Percentiles rank a stretch among this genome's conserved stretches.
These are phyloP conservation scores for Corvus cornix DNA, from an alignment of 2,113 vertebrate genomes.

Conservation along the genomic window DNA sequence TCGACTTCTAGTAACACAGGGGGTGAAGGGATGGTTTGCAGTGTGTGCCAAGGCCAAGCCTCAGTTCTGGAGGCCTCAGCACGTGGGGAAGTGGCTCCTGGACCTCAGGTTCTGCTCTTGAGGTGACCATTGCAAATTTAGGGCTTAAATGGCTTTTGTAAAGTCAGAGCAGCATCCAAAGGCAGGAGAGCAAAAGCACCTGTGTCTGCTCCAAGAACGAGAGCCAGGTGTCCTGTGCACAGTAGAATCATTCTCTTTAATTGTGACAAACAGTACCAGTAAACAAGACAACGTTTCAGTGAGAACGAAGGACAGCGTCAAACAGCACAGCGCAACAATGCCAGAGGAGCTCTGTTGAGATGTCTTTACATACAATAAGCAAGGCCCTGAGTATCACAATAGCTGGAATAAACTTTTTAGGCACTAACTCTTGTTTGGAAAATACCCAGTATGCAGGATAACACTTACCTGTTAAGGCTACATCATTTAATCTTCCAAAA, in stretches of 20 bases:
- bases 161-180: not conserved
- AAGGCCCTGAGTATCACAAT: constrained; percentile 56
- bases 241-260: not conserved
- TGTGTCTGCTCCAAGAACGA: not conserved
- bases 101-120: not conserved
- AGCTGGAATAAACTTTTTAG: constrained; percentile 25
- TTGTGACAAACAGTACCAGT: not conserved
- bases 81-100: not conserved
- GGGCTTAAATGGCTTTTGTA: not conserved
- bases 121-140: rapidly evolving
- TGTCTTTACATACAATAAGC: not conserved
- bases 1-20: rapidly evolving
- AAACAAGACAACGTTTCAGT: not conserved
- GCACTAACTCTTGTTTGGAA: constrained; percentile 44
- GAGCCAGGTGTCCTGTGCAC: not conserved
- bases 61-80: not conserved
- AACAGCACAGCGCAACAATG: not conserved
- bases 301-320: not conserved
- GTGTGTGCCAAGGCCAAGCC: not conserved
- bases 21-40: not conserved
- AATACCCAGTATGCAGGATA: constrained; percentile 27
- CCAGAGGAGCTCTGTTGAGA: not conserved
- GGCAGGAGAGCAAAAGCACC: not conserved
- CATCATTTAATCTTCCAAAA: not conserved
- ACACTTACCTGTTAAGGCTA: constrained; percentile 18